Evolutionary conservation across 2,888 invertebrate genomes (phyloP).

Genomic region (Epirrhoe tristata): DNA sequence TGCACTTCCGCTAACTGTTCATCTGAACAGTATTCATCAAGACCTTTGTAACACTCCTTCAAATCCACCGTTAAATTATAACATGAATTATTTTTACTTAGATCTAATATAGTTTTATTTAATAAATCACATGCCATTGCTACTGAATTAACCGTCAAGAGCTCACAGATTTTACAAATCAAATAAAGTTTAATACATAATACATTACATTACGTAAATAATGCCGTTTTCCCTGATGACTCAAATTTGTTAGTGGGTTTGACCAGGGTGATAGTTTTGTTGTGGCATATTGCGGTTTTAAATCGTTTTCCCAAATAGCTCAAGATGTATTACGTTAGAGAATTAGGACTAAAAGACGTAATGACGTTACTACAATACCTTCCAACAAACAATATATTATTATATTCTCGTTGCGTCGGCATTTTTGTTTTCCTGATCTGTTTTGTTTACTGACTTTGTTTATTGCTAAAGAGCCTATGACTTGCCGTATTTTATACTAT

Average conservation of each 20-base stretch:
- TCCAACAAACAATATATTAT: not conserved
- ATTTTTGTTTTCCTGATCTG: not conserved
- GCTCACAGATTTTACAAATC: not conserved
- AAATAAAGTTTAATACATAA: slow-evolving; percentile 15
- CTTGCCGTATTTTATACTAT: too few relatives aligned
- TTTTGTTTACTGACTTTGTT: not conserved
- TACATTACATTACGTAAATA: not conserved
- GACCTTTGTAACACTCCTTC: slow-evolving; percentile 18
- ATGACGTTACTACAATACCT: not conserved
- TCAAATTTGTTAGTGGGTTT: slow-evolving; percentile 22
- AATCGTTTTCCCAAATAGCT: not conserved
- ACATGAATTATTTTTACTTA: not conserved
- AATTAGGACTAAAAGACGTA: not conserved
- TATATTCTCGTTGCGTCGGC: not conserved
- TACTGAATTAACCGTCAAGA: slow-evolving; percentile 4
- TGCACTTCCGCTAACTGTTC: slow-evolving; percentile 18
- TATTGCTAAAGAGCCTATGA: too few relatives aligned
- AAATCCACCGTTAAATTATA: not conserved
- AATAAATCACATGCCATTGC: slow-evolving; percentile 15
- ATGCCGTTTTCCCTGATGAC: slow-evolving; percentile 27
- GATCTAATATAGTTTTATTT: slow-evolving; percentile 12
- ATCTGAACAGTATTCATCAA: slow-evolving; percentile 31
- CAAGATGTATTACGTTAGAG: not conserved
- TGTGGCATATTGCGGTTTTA: slow-evolving; percentile 5
- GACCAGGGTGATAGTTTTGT: slow-evolving; percentile 13